These are phyloP conservation scores for Pseudochirops corinnae DNA, from an alignment of 2,797 vertebrate species.

Conservation along the genomic window DNA sequence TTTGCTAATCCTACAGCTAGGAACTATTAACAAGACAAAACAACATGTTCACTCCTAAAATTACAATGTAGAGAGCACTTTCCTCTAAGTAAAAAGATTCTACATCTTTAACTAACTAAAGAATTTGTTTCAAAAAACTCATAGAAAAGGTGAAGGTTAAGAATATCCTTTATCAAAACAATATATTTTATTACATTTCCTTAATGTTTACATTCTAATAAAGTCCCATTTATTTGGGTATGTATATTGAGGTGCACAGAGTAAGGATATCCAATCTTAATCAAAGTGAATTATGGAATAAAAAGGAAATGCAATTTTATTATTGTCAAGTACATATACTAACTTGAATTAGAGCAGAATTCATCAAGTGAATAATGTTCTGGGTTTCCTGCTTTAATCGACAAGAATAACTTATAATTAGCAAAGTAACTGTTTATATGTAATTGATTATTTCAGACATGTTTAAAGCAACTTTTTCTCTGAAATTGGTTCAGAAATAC, in stretches of 20 bases:
- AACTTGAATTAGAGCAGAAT: neutral
- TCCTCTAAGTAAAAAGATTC: neutral
- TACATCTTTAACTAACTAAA: neutral
- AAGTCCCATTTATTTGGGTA: conserved; percentile 28
- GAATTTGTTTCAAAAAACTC: conserved; percentile 42
- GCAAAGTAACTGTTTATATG: conserved; percentile 18
- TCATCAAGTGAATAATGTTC: conserved; percentile 15
- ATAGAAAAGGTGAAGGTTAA: conserved; percentile 17
- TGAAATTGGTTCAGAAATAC: conserved; percentile 23
- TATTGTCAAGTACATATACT: neutral
- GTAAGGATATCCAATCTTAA: conserved; percentile 14
- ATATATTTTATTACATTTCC: conserved; percentile 28
- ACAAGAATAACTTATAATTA: conserved; percentile 15
- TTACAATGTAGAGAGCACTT: neutral
- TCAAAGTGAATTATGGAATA: neutral
- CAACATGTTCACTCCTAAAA: neutral
- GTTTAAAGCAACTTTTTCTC: conserved; percentile 6
- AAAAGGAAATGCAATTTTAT: neutral
- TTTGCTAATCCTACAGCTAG: neutral
- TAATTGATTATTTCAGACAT: neutral
- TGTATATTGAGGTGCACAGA: neutral
- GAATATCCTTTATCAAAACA: conserved; percentile 32
- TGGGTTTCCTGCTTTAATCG: conserved; percentile 36
- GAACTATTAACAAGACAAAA: neutral
- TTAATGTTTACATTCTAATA: neutral